phyloP scores from a whole-genome alignment of 1,140 invertebrate genomes.

The Hylaeus volcanicus region DNA sequence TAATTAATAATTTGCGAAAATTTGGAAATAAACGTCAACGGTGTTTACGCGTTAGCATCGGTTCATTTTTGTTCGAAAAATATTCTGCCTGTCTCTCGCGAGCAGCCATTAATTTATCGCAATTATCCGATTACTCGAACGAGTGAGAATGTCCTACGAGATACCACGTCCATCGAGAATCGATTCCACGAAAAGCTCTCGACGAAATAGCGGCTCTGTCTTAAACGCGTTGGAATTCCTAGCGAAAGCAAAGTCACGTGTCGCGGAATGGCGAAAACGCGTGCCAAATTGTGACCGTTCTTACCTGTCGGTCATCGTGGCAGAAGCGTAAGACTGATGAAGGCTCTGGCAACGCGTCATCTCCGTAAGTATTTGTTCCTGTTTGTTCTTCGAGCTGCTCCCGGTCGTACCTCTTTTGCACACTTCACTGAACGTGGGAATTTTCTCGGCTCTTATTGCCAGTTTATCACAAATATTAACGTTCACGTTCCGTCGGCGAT shows the following conservation, averaged over 20 bases:
- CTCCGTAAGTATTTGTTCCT: constrained; percentile 45
- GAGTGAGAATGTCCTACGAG: too few relatives aligned
- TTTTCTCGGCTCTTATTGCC: constrained; percentile 10
- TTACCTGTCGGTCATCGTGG: constrained; percentile 62
- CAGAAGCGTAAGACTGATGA: constrained; percentile 48
- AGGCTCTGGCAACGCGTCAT: constrained; percentile 69
- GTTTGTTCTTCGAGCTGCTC: neutral
- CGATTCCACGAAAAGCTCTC: too few relatives aligned
- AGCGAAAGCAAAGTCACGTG: neutral
- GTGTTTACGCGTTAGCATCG: too few relatives aligned
- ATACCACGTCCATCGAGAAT: too few relatives aligned
- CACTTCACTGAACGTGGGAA: constrained; percentile 68
- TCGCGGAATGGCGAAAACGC: neutral
- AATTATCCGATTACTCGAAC: too few relatives aligned
- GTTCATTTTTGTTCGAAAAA: too few relatives aligned
- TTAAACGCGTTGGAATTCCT: neutral
- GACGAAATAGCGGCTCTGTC: too few relatives aligned
- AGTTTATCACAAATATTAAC: neutral
- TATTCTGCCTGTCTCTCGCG: too few relatives aligned
- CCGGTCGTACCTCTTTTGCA: constrained; percentile 47
- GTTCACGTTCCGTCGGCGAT: neutral
- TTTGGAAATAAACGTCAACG: too few relatives aligned
- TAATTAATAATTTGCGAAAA: too few relatives aligned
- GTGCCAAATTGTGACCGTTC: too few relatives aligned
- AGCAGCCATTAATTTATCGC: too few relatives aligned